Evolutionary conservation across 37 sponge, comb jelly and placozoan genomes (phyloP), one percentile per base, ranked within the genome.

Genomic region (Hormiphora californensis): DNA sequence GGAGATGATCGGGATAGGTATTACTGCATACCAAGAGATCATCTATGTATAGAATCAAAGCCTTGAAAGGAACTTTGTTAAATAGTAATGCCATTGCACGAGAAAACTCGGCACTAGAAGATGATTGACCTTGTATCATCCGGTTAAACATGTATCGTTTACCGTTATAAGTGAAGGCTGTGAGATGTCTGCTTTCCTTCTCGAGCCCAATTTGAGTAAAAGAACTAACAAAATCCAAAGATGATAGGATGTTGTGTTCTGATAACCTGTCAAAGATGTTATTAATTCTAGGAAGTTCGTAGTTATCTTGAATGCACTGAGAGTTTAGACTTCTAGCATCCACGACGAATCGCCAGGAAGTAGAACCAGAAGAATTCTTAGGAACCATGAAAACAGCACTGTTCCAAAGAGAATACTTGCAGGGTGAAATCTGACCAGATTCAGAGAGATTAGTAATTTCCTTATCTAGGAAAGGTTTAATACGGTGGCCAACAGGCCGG

Each of bases 251-350:
- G 12, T 73, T 33, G 43, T 46, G 43, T 21, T 73, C 35, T n/a
- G 81, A 73, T 46, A 73, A 43, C 15, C 44, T 33, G 38, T 73
- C 81, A 43, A 73, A 22, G 38, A 73, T 73, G 43, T 33, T 73
- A 33, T 73, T 73, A 43, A 73, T 73, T 33, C 81, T 27, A 9
- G 81, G 81, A 36, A 73, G 38, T 73, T 73, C 81, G 44, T 73
- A 73, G 38, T 19, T 43, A 46, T 73, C 81, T 41, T 73, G 81
- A 1, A 73, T 15, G 25, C 44, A 40, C 25, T 73, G 81, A 17
- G 39, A 28, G 22, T 73, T 73, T 25, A 73, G 44, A n/a, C 39
- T 46, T 4, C 81, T 21, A 33, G 81, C 81, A 36, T 73, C 81
- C 23, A 43, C 46, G 23, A 73, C 46, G 46, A 73, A 73, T n/a